phyloP scores from a whole-genome alignment of 2,888 invertebrate species.

The Operophtera brumata region DNA sequence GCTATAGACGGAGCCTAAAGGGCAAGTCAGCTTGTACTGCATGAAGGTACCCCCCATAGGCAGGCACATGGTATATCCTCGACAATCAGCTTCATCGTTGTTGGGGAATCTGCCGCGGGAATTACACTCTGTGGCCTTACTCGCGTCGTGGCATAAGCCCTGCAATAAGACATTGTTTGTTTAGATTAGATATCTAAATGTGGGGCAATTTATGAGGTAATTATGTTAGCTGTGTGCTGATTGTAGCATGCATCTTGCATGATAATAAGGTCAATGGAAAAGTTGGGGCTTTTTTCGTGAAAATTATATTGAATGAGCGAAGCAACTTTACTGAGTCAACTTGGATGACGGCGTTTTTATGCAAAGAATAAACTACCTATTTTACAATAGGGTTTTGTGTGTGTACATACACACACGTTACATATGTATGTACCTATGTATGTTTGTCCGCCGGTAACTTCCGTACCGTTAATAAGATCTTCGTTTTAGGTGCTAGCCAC shows the following conservation, averaged over 20 bases:
- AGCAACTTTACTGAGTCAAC: no score
- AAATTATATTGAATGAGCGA: no score
- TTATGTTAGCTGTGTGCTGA: background rate
- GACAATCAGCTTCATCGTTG: conserved; percentile 53
- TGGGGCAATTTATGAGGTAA: conserved; percentile 18
- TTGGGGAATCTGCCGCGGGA: conserved; percentile 62
- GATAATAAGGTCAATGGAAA: background rate
- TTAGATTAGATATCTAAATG: conserved; percentile 27
- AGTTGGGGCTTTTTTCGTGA: background rate
- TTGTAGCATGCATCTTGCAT: background rate
- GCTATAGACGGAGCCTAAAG: conserved; percentile 58
- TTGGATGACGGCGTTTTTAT: no score
- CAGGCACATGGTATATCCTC: conserved; percentile 67
- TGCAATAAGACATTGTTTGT: conserved; percentile 45
- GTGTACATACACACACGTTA: no score
- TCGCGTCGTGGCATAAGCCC: conserved; percentile 49
- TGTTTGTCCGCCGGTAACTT: no score
- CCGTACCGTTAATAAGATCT: no score
- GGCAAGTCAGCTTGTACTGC: conserved; percentile 61
- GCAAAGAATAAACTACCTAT: no score
- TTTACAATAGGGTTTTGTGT: no score
- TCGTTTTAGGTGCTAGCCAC: no score
- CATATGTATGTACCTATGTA: no score
- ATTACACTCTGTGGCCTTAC: conserved; percentile 48
- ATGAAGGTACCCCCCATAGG: conserved; percentile 46